phyloP scores from a whole-genome alignment of 2,113 vertebrate species.

The Arenaria interpres region DNA sequence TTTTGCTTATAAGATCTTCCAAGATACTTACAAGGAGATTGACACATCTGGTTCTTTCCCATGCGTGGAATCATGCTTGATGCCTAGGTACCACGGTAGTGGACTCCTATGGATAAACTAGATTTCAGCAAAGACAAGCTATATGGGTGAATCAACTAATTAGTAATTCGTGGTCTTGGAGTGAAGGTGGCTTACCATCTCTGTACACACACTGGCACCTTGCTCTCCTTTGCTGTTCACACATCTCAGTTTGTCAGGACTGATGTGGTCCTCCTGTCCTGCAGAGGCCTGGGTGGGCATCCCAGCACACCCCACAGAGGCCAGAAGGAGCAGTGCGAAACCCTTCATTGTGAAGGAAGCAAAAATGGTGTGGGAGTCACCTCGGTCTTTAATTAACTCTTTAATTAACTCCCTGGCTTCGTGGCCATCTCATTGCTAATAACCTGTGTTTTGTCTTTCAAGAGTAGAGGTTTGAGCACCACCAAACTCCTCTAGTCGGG shows the following conservation, averaged over 20 bases:
- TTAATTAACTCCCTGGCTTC: background rate
- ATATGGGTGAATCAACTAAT: background rate
- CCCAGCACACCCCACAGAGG: background rate
- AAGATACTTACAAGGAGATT: background rate
- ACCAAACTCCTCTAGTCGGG: background rate
- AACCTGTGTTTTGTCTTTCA: background rate
- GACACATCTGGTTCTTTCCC: background rate
- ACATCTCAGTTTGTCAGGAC: background rate
- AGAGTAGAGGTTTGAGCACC: background rate
- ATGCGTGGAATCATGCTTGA: background rate
- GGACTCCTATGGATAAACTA: background rate
- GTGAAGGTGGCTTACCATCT: background rate
- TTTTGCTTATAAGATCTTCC: background rate
- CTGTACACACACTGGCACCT: fast-evolving
- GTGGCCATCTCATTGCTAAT: background rate
- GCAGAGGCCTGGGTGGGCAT: background rate
- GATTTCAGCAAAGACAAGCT: background rate
- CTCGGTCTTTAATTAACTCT: background rate
- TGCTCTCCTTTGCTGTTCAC: background rate
- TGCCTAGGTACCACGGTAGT: background rate
- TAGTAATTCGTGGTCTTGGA: background rate
- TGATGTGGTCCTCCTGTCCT: background rate
- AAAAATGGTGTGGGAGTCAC: background rate
- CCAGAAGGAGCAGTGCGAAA: background rate
- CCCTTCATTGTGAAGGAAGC: background rate